A percentile compares a stretch with the other conserved stretches of the same genome.
These are phyloP conservation scores for Trematocara macrostoma DNA, from an alignment of 2,113 vertebrate species.

Conservation along the genomic window DNA sequence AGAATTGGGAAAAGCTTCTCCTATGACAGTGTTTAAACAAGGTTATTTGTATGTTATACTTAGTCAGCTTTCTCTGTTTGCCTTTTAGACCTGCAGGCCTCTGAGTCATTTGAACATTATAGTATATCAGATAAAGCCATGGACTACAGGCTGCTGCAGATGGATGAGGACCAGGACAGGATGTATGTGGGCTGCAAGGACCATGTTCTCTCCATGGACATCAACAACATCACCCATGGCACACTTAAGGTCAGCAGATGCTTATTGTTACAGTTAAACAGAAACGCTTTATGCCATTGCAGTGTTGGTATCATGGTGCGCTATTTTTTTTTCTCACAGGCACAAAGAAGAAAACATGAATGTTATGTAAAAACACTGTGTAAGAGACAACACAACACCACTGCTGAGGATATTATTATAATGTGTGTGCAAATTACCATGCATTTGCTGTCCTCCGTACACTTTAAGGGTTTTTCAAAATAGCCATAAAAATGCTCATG, in stretches of 20 bases:
- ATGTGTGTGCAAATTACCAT: slow-evolving; percentile 23
- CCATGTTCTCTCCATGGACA: slow-evolving; percentile 93
- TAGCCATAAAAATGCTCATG: background rate
- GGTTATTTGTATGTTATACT: background rate
- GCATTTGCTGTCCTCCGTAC: background rate
- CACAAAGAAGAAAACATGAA: background rate
- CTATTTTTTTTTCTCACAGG: background rate
- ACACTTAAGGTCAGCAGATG: slow-evolving; percentile 81
- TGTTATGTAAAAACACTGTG: background rate
- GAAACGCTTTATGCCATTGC: background rate
- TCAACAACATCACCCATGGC: slow-evolving; percentile 93
- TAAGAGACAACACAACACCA: background rate
- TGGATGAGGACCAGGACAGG: slow-evolving; percentile 98
- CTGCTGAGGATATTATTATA: background rate
- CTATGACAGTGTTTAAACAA: background rate
- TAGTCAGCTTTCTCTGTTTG: background rate
- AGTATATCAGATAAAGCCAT: slow-evolving; percentile 83
- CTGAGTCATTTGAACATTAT: slow-evolving; percentile 84
- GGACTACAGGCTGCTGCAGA: slow-evolving; percentile 94
- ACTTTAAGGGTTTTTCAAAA: background rate
- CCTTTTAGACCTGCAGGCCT: slow-evolving; percentile 83
- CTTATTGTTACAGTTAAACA: background rate
- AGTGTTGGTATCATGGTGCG: background rate
- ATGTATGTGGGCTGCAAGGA: slow-evolving; percentile 98
- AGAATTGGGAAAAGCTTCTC: background rate